phyloP scores from a whole-genome alignment of 2,113 vertebrate genomes.

The Hystrix cristata region DNA sequence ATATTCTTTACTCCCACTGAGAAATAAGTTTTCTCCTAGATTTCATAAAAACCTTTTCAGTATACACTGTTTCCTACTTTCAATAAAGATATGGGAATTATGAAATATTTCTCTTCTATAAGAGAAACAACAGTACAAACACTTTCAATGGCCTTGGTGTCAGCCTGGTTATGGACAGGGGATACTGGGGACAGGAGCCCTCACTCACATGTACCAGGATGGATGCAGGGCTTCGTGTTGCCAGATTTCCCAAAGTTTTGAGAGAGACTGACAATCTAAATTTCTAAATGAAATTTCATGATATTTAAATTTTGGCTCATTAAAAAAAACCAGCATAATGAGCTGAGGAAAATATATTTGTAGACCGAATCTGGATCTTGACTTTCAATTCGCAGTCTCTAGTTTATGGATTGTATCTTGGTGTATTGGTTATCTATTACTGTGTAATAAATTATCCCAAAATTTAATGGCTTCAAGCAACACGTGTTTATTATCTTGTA shows the following conservation, averaged over 20 bases:
- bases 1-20: neutral
- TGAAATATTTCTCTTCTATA: slow-evolving; percentile 14
- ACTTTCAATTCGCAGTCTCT: neutral
- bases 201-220: neutral
- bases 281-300: slow-evolving; percentile 29
- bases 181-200: fast-evolving
- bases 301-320: slow-evolving; percentile 31
- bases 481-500: neutral
- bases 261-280: neutral
- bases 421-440: neutral
- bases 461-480: slow-evolving; percentile 11
- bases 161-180: fast-evolving
- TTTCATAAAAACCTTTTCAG: neutral
- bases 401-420: neutral
- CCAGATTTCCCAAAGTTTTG: neutral
- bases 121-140: neutral
- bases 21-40: slow-evolving; percentile 15
- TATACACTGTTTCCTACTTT: slow-evolving; percentile 2
- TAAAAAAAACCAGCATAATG: neutral
- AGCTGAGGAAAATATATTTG: slow-evolving; percentile 55
- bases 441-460: neutral
- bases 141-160: neutral
- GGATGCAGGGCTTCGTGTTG: neutral
- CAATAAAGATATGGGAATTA: neutral
- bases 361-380: slow-evolving; percentile 27